A percentile compares a stretch with the other conserved stretches of the same genome.
Conservation (phyloP, 2,888 invertebrate species). For the Microchrysa polita region DNA sequence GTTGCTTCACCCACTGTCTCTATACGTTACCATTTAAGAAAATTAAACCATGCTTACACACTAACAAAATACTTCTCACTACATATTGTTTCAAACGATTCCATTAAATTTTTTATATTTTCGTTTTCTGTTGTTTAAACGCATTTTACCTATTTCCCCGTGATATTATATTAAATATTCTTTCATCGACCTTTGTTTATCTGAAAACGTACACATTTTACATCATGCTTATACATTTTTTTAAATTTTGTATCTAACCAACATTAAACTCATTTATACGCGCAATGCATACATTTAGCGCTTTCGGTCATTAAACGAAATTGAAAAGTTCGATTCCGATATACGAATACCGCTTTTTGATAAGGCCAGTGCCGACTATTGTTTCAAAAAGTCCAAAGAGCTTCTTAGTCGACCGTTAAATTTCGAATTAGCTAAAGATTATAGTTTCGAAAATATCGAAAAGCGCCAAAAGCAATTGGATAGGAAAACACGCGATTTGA, state of each 20-base stretch:
- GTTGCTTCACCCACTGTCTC: too few relatives aligned
- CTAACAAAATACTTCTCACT: slow-evolving; percentile 29
- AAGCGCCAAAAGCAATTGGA: slow-evolving; percentile 51
- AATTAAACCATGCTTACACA: neutral
- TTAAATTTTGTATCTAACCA: neutral
- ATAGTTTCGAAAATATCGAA: neutral
- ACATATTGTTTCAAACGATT: slow-evolving; percentile 22
- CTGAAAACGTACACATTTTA: neutral
- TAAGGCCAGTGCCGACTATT: slow-evolving; percentile 78
- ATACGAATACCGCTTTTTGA: slow-evolving; percentile 75
- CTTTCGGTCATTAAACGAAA: slow-evolving; percentile 67
- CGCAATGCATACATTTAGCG: slow-evolving; percentile 58
- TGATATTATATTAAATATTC: neutral
- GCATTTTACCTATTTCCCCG: neutral
- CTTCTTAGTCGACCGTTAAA: slow-evolving; percentile 70
- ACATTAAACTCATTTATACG: neutral
- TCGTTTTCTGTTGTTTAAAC: neutral
- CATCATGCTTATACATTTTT: neutral
- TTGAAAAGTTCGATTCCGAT: slow-evolving; percentile 63
- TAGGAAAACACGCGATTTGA: slow-evolving; percentile 57
- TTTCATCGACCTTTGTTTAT: neutral
- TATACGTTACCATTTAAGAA: too few relatives aligned
- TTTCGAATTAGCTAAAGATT: slow-evolving; percentile 54
- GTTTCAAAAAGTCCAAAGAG: slow-evolving; percentile 77
- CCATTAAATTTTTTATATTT: slow-evolving; percentile 8